phyloP scores from a whole-genome alignment of 2,888 invertebrate genomes.

The Drosophila yooni region DNA sequence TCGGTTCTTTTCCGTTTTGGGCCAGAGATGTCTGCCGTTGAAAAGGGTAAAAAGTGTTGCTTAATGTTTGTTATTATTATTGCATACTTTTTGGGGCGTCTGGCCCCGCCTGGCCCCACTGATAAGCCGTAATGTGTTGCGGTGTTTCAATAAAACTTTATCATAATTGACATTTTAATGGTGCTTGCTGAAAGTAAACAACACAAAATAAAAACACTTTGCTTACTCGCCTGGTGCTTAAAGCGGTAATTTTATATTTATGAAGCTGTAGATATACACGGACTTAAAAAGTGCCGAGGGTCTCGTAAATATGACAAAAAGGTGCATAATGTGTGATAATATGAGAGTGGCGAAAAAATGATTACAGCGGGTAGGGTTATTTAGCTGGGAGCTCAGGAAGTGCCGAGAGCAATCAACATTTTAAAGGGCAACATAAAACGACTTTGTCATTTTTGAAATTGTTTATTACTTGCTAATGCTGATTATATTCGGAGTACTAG shows the following conservation, averaged over 20 bases:
- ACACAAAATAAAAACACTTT: conserved; percentile 12
- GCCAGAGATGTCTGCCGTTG: conserved; percentile 42
- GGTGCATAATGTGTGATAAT: conserved; percentile 61
- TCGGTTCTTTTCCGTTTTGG: conserved; percentile 9
- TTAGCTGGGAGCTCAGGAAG: background rate
- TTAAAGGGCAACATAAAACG: background rate
- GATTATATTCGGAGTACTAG: background rate
- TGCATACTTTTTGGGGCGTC: conserved; percentile 52
- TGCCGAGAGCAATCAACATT: background rate
- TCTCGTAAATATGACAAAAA: conserved; percentile 58
- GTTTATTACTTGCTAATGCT: background rate
- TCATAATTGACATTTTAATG: conserved; percentile 80
- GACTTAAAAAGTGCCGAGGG: conserved; percentile 49
- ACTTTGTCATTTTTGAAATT: background rate
- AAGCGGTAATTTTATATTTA: conserved; percentile 66
- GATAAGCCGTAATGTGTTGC: conserved; percentile 76
- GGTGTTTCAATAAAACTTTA: conserved; percentile 79
- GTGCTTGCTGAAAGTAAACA: conserved; percentile 34
- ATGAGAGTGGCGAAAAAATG: conserved; percentile 13
- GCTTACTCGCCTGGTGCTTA: conserved; percentile 40
- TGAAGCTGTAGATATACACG: conserved; percentile 47
- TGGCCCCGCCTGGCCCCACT: conserved; percentile 45
- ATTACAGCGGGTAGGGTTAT: background rate
- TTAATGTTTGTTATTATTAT: conserved; percentile 78
- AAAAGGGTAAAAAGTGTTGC: conserved; percentile 68